Percentiles rank a stretch among this genome's conserved stretches.
phyloP scores from a whole-genome alignment of 2,888 invertebrate species.

The Horisme vitalbata region DNA sequence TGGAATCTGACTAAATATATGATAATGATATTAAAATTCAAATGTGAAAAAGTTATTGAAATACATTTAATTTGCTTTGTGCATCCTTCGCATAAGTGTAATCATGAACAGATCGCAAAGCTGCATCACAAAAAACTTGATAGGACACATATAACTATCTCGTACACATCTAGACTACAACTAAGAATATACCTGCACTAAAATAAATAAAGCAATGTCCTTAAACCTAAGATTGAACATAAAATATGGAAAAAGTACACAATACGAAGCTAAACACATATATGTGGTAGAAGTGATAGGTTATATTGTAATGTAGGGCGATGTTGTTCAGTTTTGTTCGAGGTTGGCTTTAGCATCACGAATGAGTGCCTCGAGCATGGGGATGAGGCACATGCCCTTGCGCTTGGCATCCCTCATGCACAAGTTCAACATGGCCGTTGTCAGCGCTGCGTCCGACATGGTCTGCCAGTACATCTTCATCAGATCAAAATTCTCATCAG shows the following conservation, averaged over 20 bases:
- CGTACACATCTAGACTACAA: background rate
- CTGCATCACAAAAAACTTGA: no score
- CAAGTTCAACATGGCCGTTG: background rate
- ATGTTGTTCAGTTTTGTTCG: background rate
- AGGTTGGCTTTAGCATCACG: background rate
- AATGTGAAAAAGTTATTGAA: no score
- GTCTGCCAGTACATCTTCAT: background rate
- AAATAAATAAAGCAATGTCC: conserved; percentile 4
- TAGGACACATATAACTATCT: background rate
- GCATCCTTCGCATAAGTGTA: no score
- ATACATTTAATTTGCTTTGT: no score
- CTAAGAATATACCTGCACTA: background rate
- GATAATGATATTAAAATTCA: no score
- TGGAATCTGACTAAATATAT: no score
- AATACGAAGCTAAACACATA: no score
- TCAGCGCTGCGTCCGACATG: background rate
- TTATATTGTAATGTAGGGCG: no score
- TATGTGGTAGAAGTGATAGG: no score
- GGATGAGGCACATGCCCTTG: conserved; percentile 1
- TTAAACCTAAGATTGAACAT: background rate
- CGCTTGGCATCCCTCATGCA: background rate
- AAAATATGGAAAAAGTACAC: no score
- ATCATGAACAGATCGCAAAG: no score
- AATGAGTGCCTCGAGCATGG: background rate
- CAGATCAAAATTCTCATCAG: background rate